A percentile compares a stretch with the other conserved stretches of the same genome.
Conservation (phyloP, 2,888 invertebrate genomes). For the Oxyscelio sp. region DNA sequence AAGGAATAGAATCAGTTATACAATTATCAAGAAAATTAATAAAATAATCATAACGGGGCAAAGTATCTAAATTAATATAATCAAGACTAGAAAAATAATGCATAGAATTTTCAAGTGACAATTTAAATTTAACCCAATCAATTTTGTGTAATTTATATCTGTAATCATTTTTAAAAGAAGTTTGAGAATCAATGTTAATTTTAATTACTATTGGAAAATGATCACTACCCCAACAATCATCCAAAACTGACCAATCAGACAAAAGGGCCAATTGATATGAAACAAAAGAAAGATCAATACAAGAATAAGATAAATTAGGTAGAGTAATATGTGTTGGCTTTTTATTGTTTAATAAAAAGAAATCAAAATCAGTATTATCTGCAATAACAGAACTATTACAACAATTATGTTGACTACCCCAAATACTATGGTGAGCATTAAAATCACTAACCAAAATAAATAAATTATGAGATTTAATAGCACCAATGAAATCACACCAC, state of each 20-base stretch:
- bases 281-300: slow-evolving; percentile 48
- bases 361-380: slow-evolving; percentile 23
- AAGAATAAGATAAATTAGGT: slow-evolving; percentile 2
- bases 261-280: slow-evolving; percentile 9
- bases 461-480: not conserved
- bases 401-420: slow-evolving; percentile 28
- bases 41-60: not conserved
- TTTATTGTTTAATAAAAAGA: slow-evolving; percentile 32
- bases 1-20: not conserved
- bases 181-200: not conserved
- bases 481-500: not conserved
- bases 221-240: slow-evolving; percentile 44
- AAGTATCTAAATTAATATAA: not conserved
- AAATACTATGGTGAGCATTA: slow-evolving; percentile 37
- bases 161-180: slow-evolving; percentile 27
- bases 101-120: not conserved
- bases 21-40: not conserved
- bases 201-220: slow-evolving; percentile 50
- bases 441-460: slow-evolving; percentile 41
- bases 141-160: slow-evolving; percentile 33
- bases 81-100: slow-evolving; percentile 9
- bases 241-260: slow-evolving; percentile 20
- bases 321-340: slow-evolving; percentile 32
- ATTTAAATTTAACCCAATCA: not conserved
- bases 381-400: not conserved